These are phyloP conservation scores for Hydrozoanthus tunicans DNA, from an alignment of 64 coral and sea anemone genomes.

Conservation along the genomic window DNA sequence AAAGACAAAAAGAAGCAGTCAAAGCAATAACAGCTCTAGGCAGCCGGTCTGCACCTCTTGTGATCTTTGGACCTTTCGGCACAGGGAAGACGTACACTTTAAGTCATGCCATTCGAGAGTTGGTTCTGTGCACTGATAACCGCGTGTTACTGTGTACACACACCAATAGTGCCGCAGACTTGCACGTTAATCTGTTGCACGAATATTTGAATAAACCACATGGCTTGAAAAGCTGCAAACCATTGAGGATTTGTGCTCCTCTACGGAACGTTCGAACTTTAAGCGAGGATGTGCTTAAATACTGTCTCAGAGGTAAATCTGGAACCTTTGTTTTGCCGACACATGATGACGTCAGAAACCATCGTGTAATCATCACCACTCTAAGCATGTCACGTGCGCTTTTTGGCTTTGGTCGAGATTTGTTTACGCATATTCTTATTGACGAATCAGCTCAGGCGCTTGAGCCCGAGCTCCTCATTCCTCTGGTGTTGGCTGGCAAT, in stretches of 20 bases:
- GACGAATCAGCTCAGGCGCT: slow-evolving; percentile 86
- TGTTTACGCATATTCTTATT: slow-evolving; percentile 89
- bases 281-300: slow-evolving; percentile 6
- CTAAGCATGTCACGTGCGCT: slow-evolving; percentile 54
- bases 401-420: slow-evolving; percentile 60
- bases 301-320: slow-evolving; percentile 43
- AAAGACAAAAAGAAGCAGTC: background rate
- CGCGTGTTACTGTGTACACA: slow-evolving; percentile 76
- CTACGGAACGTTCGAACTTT: no score
- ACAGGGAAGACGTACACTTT: slow-evolving; percentile 88
- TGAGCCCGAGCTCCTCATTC: slow-evolving; percentile 74
- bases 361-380: slow-evolving; percentile 72
- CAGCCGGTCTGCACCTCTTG: slow-evolving; percentile 15
- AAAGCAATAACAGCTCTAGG: background rate
- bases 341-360: slow-evolving; percentile 33
- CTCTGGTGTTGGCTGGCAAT: slow-evolving; percentile 65
- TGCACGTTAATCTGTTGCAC: slow-evolving; percentile 64
- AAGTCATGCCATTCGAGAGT: slow-evolving; percentile 60
- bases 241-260: slow-evolving; percentile 57
- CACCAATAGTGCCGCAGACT: slow-evolving; percentile 78
- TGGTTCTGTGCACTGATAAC: slow-evolving; percentile 41
- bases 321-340: slow-evolving; percentile 63
- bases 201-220: slow-evolving; percentile 45
- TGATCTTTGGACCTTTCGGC: slow-evolving; percentile 88
- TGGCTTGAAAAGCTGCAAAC: background rate